Base-by-base conservation (phyloP, 2,113 vertebrate species). In the Emydura subglobosa region DNA sequence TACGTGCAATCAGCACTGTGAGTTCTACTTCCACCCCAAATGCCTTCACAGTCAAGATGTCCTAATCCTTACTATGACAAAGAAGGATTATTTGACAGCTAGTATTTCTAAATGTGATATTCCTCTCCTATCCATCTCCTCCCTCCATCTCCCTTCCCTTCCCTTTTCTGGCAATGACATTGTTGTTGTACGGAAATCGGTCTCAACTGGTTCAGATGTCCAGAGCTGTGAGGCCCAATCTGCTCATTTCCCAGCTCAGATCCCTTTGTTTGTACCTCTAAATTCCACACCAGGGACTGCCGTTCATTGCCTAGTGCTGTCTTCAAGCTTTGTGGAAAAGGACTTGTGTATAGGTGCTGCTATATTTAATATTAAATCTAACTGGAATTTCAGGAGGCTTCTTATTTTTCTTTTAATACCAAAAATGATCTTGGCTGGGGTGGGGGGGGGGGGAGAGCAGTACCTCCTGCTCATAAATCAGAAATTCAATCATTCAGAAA, bases 401-500 rank as follows among this genome's bases (percentile, higher is more conserved):
- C 6, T 2, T 6, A 39, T 94, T 93, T 94, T 90, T 97, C 94
- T 94, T 72, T 22, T 39, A 22, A 72, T 88, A 85, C 50, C 74
- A 89, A 96, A 97, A 93, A 92, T 89, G 89, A 95, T 97, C 96
- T 95, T 95, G 68, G 89, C 91, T 94, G 59, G 50, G 82, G 76
- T 92, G 92, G 93, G n/a, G 57, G 83, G 95, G 90, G 49, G 82
- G 76, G 92, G n/a, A n/a, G n/a, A 92, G 93, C 34, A 65, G 83
- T 96, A 91, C 95, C 2, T 90, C 31, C 80, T 80, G 51, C 72
- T 97, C 81, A 90, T 96, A 96, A 96, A 96, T 97, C 88, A 96
- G 89, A 95, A 88, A 96, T 94, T 96, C 91, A 96, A 88, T 96
- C 89, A 92, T 97, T 98, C 95, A 55, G 79, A 94, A 97, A 97